Conservation (phyloP, 2,797 vertebrate genomes). For the Holocentrus rufus region DNA sequence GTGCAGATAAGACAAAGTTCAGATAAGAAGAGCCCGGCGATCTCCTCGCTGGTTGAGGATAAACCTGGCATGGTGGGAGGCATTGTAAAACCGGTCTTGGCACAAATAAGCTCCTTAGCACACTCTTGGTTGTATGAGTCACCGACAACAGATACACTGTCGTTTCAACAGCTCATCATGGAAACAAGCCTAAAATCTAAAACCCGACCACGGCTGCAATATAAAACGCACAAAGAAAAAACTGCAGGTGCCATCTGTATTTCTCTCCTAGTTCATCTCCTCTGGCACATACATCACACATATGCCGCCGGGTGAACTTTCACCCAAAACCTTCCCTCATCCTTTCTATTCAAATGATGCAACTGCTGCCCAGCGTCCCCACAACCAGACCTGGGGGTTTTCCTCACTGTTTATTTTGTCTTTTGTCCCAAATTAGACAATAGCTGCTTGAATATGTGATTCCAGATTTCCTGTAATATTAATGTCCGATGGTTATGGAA, state of each 20-base stretch:
- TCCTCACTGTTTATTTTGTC: not conserved
- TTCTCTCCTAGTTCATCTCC: not conserved
- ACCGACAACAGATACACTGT: not conserved
- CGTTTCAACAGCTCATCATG: not conserved
- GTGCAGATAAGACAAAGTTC: conserved; percentile 19
- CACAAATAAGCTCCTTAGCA: conserved; percentile 32
- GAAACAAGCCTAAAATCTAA: not conserved
- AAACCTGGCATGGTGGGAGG: conserved; percentile 13
- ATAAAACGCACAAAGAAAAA: not conserved
- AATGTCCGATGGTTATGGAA: not conserved
- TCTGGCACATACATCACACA: not conserved
- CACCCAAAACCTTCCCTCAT: conserved; percentile 23
- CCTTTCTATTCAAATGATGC: conserved; percentile 20
- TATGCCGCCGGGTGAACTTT: conserved; percentile 26
- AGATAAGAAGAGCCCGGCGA: not conserved
- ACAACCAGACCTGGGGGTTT: not conserved
- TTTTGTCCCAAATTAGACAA: not conserved
- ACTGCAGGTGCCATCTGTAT: not conserved
- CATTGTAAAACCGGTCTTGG: conserved; percentile 43
- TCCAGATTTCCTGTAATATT: conserved; percentile 8
- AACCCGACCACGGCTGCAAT: not conserved
- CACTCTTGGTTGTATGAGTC: conserved; percentile 21
- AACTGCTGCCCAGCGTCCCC: not conserved
- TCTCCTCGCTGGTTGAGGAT: not conserved
- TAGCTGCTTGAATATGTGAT: not conserved